Evolutionary conservation across 2,797 vertebrate species (phyloP).

Genomic region (Dendrocincla tyrannina): DNA sequence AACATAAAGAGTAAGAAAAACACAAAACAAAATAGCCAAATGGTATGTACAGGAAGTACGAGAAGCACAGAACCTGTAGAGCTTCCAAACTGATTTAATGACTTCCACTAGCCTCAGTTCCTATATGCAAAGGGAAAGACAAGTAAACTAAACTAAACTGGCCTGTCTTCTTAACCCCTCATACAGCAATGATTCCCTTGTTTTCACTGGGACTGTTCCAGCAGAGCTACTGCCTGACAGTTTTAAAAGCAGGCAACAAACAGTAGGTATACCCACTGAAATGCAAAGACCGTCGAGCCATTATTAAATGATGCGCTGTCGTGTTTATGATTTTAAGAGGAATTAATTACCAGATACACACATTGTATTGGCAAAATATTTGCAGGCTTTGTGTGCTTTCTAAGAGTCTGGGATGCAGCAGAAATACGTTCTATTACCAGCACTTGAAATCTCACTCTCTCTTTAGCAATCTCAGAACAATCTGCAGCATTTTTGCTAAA

Average conservation of each 20-base stretch:
- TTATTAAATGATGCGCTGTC: not conserved
- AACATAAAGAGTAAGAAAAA: not conserved
- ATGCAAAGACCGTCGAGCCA: not conserved
- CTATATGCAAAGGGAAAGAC: not conserved
- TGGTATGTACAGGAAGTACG: not conserved
- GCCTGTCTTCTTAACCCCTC: not conserved
- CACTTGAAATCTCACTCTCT: not conserved
- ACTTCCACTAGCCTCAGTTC: not conserved
- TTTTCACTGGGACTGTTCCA: not conserved
- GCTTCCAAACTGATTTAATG: rapidly evolving
- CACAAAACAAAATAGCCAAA: not conserved
- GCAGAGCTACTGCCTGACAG: not conserved
- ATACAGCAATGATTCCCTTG: not conserved
- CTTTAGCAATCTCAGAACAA: not conserved
- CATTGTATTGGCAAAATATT: not conserved
- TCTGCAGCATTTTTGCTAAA: not conserved
- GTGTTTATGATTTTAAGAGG: not conserved
- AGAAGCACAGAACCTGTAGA: not conserved
- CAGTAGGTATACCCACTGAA: not conserved
- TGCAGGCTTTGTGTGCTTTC: not conserved
- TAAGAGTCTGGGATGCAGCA: not conserved
- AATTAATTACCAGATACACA: not conserved
- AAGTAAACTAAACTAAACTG: not conserved
- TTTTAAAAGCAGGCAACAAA: not conserved
- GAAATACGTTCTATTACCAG: not conserved